phyloP scores from a whole-genome alignment of 2,888 invertebrate species.

The Phania funesta region DNA sequence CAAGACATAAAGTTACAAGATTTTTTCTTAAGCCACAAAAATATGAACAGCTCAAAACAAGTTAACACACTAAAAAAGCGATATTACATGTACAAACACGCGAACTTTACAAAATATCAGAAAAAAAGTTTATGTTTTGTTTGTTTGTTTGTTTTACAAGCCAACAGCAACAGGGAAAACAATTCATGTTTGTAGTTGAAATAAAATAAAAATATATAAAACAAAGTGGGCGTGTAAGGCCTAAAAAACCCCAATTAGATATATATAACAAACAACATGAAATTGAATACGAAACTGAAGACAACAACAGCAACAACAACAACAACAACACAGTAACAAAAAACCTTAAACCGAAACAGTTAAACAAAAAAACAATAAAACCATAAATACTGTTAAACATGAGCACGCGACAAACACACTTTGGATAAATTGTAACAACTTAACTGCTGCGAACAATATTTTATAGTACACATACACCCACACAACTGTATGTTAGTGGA shows the following conservation, averaged over 20 bases:
- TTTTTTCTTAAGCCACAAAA: conserved; percentile 31
- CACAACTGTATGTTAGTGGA: not conserved
- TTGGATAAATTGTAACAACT: conserved; percentile 55
- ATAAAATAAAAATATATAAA: not conserved
- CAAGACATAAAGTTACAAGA: conserved; percentile 39
- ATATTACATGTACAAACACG: conserved; percentile 45
- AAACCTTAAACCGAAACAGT: conserved; percentile 23
- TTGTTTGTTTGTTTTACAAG: no score
- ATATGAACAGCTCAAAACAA: conserved; percentile 44
- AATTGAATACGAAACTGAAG: conserved; percentile 49
- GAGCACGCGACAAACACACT: conserved; percentile 67
- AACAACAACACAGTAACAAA: conserved; percentile 10
- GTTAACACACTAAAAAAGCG: conserved; percentile 51
- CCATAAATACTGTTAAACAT: conserved; percentile 36
- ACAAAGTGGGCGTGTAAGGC: conserved; percentile 65
- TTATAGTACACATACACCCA: not conserved
- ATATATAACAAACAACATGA: conserved; percentile 58
- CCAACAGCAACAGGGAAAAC: conserved; percentile 40
- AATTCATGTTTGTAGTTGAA: conserved; percentile 36
- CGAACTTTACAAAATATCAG: conserved; percentile 50
- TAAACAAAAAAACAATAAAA: conserved; percentile 36
- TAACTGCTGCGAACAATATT: conserved; percentile 18
- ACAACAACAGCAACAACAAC: not conserved
- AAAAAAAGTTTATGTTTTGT: conserved; percentile 3
- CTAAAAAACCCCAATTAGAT: conserved; percentile 65